phyloP scores from a whole-genome alignment of 2,113 vertebrate species.

The Gallinago media region DNA sequence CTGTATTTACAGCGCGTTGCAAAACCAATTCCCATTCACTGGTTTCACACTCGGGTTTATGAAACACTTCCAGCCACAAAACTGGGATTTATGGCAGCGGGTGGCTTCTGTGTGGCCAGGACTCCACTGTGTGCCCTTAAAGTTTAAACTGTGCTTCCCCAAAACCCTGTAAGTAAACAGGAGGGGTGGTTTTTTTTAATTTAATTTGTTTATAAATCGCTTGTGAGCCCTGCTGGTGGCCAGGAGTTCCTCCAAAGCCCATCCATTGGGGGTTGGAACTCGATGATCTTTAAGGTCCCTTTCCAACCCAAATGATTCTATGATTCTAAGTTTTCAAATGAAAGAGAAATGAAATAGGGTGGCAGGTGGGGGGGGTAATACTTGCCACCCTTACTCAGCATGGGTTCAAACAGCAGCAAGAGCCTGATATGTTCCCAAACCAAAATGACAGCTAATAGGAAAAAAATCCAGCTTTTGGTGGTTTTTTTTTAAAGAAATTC shows the following conservation, averaged over 20 bases:
- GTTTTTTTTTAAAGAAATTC: not conserved
- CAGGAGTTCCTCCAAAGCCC: not conserved
- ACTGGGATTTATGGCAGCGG: accelerated
- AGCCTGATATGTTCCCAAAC: no score
- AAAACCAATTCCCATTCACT: not conserved
- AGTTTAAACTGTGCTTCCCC: not conserved
- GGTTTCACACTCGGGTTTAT: not conserved
- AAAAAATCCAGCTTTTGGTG: not conserved
- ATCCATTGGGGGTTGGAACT: no score
- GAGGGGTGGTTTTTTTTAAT: no score
- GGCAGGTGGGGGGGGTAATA: not conserved
- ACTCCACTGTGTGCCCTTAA: not conserved
- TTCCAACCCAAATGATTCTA: no score
- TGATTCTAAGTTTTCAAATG: not conserved
- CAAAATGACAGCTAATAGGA: not conserved
- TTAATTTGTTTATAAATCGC: not conserved
- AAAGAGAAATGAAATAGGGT: not conserved
- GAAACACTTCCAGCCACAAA: not conserved
- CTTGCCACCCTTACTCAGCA: no score
- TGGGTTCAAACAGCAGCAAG: not conserved
- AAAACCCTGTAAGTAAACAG: not conserved
- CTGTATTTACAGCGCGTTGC: not conserved
- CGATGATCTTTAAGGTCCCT: no score
- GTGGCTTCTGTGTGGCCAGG: not conserved
- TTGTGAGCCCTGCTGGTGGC: no score